Conservation (phyloP, 2,888 invertebrate genomes). For the Asteroscopus sphinx region DNA sequence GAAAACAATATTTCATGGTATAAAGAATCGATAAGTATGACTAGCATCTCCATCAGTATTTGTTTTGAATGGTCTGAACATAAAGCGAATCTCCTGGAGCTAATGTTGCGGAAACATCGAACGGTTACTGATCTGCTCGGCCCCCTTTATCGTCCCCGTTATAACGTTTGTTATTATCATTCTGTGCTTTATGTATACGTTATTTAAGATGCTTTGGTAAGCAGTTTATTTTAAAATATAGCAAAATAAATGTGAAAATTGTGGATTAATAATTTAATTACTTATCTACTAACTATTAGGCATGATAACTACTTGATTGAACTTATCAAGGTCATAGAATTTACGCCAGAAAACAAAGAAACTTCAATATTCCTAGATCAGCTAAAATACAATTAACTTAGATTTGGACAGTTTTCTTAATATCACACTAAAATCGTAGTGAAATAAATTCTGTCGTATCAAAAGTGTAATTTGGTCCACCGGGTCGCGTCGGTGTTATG, state of each 20-base stretch:
- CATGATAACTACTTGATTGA: too few species aligned
- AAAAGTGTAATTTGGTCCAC: constrained; percentile 29
- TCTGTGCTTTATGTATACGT: constrained; percentile 38
- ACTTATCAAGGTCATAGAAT: too few species aligned
- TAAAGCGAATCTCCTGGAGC: constrained; percentile 30
- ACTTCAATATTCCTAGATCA: too few species aligned
- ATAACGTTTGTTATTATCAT: constrained; percentile 39
- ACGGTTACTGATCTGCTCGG: constrained; percentile 44
- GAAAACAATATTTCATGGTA: background rate
- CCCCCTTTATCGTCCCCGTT: constrained; percentile 39
- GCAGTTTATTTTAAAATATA: constrained; percentile 2
- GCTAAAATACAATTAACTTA: too few species aligned
- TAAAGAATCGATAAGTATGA: constrained; percentile 13
- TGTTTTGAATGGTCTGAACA: constrained; percentile 36
- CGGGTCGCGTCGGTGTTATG: constrained; percentile 31
- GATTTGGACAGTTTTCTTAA: too few species aligned
- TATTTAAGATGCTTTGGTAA: constrained; percentile 18
- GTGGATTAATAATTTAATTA: too few species aligned
- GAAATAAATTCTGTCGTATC: constrained; percentile 16
- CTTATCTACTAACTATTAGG: too few species aligned
- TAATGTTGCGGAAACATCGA: constrained; percentile 56
- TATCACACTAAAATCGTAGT: constrained; percentile 15
- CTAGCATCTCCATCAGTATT: constrained; percentile 14
- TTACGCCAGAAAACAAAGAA: too few species aligned
- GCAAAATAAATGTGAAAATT: background rate